Evolutionary conservation across 2,797 vertebrate genomes (phyloP), one percentile per base, ranked within the genome.

Genomic region (Rhyacichthys aspro): DNA sequence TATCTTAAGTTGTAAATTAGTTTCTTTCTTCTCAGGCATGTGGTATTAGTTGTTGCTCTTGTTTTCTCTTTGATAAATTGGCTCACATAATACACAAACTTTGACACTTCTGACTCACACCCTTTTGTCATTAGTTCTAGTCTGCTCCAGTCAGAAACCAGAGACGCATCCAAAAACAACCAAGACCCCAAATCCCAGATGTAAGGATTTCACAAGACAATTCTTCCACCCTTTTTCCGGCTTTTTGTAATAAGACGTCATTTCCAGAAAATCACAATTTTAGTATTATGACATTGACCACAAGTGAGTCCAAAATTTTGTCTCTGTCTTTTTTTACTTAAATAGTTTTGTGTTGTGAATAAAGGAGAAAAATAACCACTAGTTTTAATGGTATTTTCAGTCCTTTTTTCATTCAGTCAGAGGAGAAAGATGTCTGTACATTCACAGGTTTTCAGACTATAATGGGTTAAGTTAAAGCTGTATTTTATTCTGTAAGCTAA

Each of bases 61-160:
- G 14, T 28, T 47, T 32, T 33, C 28, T 48, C 8, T 28, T 48
- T 47, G 9, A 46, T 28, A 46, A 11, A 23, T 8, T 3, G 19
- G 23, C 19, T 28, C 19, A 32, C 46, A 32, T 48, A 33, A 10
- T 1, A 16, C 3, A 28, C 23, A 19, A 18, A 32, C 28, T 6
- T 43, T 52, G 39, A 11, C 42, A 58, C 19, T 72, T 55, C 38
- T 16, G 1, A 19, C 8, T 41, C 9, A 8, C 1, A 41, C 9
- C 5, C 32, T 12, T 56, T 5, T 9, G 11, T 57, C 28, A 52
- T 43, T 2, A 3, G n/a, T 5, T n/a, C 32, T 23, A 17, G 11
- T 56, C 70, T 76, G 71, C 12, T 67, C 69, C 59, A 44, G 59
- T 76, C 38, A 61, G 1, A 7, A 43, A 18, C 39, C 10, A 55